Conservation (phyloP, 2,888 invertebrate genomes). For the Melieria crassipennis region DNA sequence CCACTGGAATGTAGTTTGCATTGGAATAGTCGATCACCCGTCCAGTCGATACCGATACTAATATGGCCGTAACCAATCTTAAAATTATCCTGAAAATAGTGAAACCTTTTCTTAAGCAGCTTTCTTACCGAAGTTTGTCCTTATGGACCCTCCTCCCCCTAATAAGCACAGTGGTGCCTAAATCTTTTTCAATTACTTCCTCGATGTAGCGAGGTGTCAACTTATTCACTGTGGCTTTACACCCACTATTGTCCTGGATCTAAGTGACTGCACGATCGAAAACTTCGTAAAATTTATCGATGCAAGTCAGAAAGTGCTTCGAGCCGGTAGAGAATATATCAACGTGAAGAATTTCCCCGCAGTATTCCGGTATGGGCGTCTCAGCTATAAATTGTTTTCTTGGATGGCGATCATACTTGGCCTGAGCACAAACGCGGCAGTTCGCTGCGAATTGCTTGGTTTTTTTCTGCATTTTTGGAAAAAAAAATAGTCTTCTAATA, state of each 20-base stretch:
- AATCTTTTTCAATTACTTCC: too few species aligned
- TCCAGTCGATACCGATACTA: too few species aligned
- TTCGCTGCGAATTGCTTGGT: too few species aligned
- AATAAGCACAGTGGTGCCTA: too few species aligned
- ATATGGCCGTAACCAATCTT: too few species aligned
- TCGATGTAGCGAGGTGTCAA: background rate
- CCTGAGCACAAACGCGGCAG: background rate
- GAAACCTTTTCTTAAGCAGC: too few species aligned
- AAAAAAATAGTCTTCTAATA: constrained; percentile 31
- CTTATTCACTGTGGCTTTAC: constrained; percentile 31
- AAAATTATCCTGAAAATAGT: too few species aligned
- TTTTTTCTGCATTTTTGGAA: constrained; percentile 25
- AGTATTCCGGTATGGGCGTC: too few species aligned
- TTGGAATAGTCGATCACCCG: constrained; percentile 12
- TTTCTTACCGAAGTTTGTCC: background rate
- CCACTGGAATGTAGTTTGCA: constrained; percentile 9
- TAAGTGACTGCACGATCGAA: constrained; percentile 41
- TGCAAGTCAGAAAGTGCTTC: constrained; percentile 23
- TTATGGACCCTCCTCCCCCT: background rate
- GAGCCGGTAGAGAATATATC: too few species aligned
- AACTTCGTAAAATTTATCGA: constrained; percentile 46
- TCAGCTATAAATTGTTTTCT: too few species aligned
- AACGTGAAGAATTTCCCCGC: too few species aligned
- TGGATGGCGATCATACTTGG: constrained; percentile 17
- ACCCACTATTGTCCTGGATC: constrained; percentile 43